Percentiles rank a stretch among this genome's conserved stretches.
phyloP scores from a whole-genome alignment of 2,113 vertebrate genomes.

The Asarcornis scutulata region DNA sequence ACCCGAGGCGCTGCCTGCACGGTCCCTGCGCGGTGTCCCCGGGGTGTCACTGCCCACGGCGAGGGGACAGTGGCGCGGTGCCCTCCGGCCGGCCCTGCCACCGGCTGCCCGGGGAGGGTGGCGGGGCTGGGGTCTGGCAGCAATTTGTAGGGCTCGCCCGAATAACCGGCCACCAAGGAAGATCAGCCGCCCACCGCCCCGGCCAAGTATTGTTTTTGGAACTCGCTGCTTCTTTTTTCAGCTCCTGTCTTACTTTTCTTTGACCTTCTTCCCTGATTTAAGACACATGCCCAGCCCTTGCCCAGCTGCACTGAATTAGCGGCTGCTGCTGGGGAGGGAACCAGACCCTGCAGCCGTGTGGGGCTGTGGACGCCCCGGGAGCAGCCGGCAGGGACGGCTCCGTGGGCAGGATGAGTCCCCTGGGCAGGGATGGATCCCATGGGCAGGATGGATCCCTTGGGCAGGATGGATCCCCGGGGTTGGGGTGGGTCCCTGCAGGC shows the following conservation, averaged over 20 bases:
- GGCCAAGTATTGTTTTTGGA: constrained; percentile 62
- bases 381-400: fast-evolving
- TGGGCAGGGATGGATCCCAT: not conserved
- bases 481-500: not conserved
- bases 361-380: not conserved
- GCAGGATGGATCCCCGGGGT: not conserved
- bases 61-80: not conserved
- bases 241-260: constrained; percentile 69
- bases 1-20: not conserved
- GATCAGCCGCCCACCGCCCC: constrained; percentile 49
- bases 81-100: not conserved
- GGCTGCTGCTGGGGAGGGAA: constrained; percentile 41
- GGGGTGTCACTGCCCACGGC: not conserved
- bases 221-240: constrained; percentile 30
- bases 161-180: constrained; percentile 58
- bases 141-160: constrained; percentile 41
- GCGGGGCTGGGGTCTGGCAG: not conserved
- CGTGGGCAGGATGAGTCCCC: not conserved
- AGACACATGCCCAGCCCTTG: constrained; percentile 63
- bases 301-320: constrained; percentile 62
- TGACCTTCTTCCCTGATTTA: constrained; percentile 65
- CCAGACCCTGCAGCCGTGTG: not conserved
- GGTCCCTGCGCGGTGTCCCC: not conserved
- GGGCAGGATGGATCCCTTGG: not conserved
- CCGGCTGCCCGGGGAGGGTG: not conserved